Base-by-base conservation (phyloP, 2,888 invertebrate genomes). In the Schizaphis graminum region DNA sequence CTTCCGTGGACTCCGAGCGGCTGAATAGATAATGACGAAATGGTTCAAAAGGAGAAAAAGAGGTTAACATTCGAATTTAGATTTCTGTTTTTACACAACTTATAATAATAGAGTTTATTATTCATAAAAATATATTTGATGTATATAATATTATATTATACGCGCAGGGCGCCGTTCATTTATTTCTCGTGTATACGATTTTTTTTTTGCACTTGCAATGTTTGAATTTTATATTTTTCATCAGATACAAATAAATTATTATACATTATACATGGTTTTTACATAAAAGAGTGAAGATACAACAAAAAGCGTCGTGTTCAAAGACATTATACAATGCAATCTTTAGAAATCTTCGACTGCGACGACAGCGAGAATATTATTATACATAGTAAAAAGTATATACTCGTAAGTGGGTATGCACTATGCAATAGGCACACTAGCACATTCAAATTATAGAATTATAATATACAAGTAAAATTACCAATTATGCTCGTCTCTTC, bases 51-150 rank as follows among this genome's bases (percentile, higher is more conserved):
- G 88, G 26, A 56, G 41, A 53, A 88, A 88, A 88, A 88, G 87
- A 88, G 49, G 88, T 89, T 89, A 89, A 56, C 56, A 47, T 88
- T 88, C 49, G 53, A 49, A 53, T 88, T 49, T 53, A 35, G 21
- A 88, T 88, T 77, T 88, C 13, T 53, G 28, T 56, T 56, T 89
- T 56, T 56, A 11, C 53, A 13, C 35, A 13, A 26, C 35, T 89
- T 53, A 87, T 28, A 44, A 26, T 41, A 53, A 87, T 87, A 87
- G 53, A 47, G 87, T 11, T 28, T 53, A 56, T 53, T 53, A 10
- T 88, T 24, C 56, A 26, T 41, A 13, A 28, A 47, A n/a, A 85
- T 85, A 49, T 77, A 77, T 47, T 44, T 28, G 13, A 47, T 1
- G n/a, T 16, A 47, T 13, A 49, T 24, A 67, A 61, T 35, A n/a